Evolutionary conservation across 2,888 invertebrate species (phyloP), one percentile per base, ranked within the genome.

Genomic region (Dioctria linearis): DNA sequence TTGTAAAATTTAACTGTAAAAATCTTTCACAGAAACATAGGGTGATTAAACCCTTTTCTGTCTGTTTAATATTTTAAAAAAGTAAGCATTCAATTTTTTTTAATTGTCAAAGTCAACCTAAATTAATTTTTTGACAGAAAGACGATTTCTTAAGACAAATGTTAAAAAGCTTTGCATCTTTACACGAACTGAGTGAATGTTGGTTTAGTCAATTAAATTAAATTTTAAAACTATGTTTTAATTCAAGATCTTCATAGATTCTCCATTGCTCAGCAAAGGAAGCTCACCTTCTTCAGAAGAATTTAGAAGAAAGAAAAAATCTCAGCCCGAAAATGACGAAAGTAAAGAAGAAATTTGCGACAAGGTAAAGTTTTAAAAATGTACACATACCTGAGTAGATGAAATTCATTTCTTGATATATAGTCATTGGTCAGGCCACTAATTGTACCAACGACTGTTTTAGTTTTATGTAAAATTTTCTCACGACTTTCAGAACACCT

Each of bases 181-280:
- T 9, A 25, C 40, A 39, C 11, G 54, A 51, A n/a, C 51, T 69
- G 54, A 69, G 69, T 46, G 69, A 69, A 69, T 54, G 69, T 69
- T 69, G 37, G 69, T 69, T 37, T 69, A 37, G 11, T 46, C 25
- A 25, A 25, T 25, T 3, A 25, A 67, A 67, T 65, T 65, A 5
- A 51, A 54, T 5, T 37, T 25, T 3, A 67, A 67, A 25, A 25
- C 25, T 25, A 13, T 13, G 25, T 49, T 49, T 46, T 69, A 69
- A 69, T 11, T 39, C 4, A 49, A 67, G 5, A 67, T 46, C 13
- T 66, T 5, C 13, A 13, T 8, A 69, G 69, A 69, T 37, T 69
- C 69, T 69, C 11, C 69, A 49, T 51, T 69, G 51, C 69, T 69
- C 37, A 69, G 69, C 11, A 37, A 69, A 9, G 5, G 49, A n/a